These are phyloP conservation scores for Chaenocephalus aceratus DNA, from an alignment of 2,113 vertebrate genomes.

Conservation along the genomic window DNA sequence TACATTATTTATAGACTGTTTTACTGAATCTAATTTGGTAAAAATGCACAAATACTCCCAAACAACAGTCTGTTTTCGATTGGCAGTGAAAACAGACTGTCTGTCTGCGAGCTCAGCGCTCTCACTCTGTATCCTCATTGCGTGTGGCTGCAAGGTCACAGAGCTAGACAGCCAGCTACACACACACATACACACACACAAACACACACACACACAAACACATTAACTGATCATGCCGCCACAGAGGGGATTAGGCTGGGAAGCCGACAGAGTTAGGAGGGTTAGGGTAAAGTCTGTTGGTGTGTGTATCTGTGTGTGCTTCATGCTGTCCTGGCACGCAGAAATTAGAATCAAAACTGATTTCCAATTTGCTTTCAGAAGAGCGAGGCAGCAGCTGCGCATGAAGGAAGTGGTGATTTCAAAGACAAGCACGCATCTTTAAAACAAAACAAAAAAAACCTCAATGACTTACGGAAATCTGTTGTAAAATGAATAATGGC, in stretches of 20 bases:
- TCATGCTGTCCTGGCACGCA: conserved; percentile 56
- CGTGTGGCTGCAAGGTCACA: conserved; percentile 82
- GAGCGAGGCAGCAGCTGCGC: conserved; percentile 47
- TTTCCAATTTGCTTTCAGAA: conserved; percentile 68
- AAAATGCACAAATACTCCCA: conserved; percentile 33
- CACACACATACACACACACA: conserved; percentile 44
- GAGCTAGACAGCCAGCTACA: conserved; percentile 69
- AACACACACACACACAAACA: conserved; percentile 48
- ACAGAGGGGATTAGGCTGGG: conserved; percentile 74
- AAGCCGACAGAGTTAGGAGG: conserved; percentile 72
- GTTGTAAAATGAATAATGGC: conserved; percentile 21
- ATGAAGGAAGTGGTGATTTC: conserved; percentile 14
- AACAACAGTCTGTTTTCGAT: conserved; percentile 27
- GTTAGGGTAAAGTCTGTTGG: conserved; percentile 56
- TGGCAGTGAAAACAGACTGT: conserved; percentile 60
- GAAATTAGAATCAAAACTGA: conserved; percentile 61
- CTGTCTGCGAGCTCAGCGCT: conserved; percentile 63
- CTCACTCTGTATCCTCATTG: conserved; percentile 72
- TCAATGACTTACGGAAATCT: background rate
- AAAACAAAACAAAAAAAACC: background rate
- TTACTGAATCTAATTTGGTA: background rate
- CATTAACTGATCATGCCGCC: conserved; percentile 74
- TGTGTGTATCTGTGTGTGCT: conserved; percentile 26
- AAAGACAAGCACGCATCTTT: conserved; percentile 14
- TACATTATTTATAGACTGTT: conserved; percentile 13